Evolutionary conservation across 2,113 vertebrate genomes (phyloP).

Genomic region (Leiothrix lutea): DNA sequence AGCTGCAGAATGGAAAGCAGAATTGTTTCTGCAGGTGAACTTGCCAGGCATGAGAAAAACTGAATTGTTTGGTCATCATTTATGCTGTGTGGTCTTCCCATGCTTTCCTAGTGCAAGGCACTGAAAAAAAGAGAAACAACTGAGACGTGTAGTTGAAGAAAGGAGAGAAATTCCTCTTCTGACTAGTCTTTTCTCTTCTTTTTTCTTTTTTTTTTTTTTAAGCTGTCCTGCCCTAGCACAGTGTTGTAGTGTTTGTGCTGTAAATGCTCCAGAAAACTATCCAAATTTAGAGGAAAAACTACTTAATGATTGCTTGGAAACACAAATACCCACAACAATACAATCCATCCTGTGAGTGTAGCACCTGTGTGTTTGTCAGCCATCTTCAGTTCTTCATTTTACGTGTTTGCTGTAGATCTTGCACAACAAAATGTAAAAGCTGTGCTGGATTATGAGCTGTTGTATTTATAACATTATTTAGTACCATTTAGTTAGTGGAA

Average conservation of each 20-base stretch:
- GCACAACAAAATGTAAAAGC: not conserved
- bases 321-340: too few species aligned
- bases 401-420: not conserved
- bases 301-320: not conserved
- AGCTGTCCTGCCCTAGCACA: not conserved
- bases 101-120: not conserved
- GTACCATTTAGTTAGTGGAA: not conserved
- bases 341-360: not conserved
- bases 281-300: not conserved
- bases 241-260: not conserved
- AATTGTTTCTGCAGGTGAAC: not conserved
- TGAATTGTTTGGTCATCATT: not conserved
- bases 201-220: too few species aligned
- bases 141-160: not conserved
- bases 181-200: fast-evolving
- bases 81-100: not conserved
- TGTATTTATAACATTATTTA: not conserved
- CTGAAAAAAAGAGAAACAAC: not conserved
- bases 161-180: not conserved
- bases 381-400: not conserved
- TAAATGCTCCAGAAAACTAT: not conserved
- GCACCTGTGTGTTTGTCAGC: not conserved
- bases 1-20: not conserved
- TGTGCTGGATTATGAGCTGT: not conserved
- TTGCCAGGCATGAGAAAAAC: not conserved